Evolutionary conservation across 2,797 vertebrate species (phyloP).

Genomic region (Gymnothorax reevesii): DNA sequence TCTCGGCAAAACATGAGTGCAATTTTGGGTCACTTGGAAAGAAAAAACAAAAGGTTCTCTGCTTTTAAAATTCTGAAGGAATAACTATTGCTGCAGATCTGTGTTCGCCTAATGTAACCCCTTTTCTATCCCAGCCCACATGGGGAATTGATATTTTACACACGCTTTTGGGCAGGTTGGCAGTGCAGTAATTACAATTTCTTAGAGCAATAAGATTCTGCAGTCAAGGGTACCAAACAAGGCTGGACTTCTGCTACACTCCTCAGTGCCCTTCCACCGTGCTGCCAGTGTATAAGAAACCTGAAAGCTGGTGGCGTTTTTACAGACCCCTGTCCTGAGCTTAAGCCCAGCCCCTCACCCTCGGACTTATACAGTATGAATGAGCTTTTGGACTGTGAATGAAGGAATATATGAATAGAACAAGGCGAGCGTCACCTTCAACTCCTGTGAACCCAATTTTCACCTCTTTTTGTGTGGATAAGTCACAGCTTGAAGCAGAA

Average conservation of each 20-base stretch:
- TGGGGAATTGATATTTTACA: background rate
- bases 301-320: background rate
- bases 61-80: background rate
- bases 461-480: constrained; percentile 6
- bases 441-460: constrained; percentile 23
- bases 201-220: background rate
- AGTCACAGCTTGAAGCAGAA: background rate
- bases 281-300: background rate
- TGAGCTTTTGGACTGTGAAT: constrained; percentile 15
- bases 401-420: constrained; percentile 23
- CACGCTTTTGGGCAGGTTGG: background rate
- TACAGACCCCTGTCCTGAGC: too few species aligned
- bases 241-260: too few species aligned
- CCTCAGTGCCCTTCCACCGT: background rate
- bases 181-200: constrained; percentile 3
- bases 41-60: background rate
- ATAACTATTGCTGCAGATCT: background rate
- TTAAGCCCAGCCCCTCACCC: constrained; percentile 4
- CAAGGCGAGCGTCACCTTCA: background rate
- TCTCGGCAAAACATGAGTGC: background rate
- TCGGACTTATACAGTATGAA: background rate
- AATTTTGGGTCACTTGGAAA: background rate
- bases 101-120: background rate
- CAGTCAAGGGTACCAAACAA: constrained; percentile 11
- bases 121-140: background rate